Base-by-base conservation (phyloP, 1,140 invertebrate species). In the Magallana ariakensis region DNA sequence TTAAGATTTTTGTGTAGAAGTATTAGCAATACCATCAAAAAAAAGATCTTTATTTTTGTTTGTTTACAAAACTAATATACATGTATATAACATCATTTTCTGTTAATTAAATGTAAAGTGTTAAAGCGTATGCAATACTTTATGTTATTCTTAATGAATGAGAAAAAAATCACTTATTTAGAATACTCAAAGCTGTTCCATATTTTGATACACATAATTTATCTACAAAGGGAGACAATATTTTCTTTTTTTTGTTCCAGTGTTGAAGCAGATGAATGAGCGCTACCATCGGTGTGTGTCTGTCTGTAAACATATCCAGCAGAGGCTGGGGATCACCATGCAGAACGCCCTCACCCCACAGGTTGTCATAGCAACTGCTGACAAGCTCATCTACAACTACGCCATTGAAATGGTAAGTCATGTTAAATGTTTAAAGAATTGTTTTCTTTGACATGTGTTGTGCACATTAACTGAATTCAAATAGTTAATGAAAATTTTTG, bases 311-410 rank as follows among this genome's bases (percentile, higher is more conserved):
- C 96, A 97, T 90, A 95, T 99, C 6, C 98, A 98, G 94, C 97
- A 96, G 80, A 96, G 96, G 75, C 96, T 97, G n/a, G 92, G 92
- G 0, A 80, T 87, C 10, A 88, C 89, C 15, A 91, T 92, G 70
- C 91, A 92, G 87, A 92, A 91, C 0, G 91, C 92, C 16, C 90
- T 93, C 7, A 92, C 92, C 96, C 96, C 96, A 80, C 96, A 96
- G 89, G 90, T 94, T 57, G 93, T 94, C 22, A 93, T 94, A 86
- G 96, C 97, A 46, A 97, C 97, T 75, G 98, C 98, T 90, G 98
- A 99, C 94, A 98, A 98, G 94, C 97, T 99, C 89, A 96, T 99
- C 15, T 99, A 99, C 94, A 97, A 98, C 93, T 97, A 99, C 95
- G 98, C 98, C 83, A 98, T 99, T 90, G 97, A 99, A 96, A 97